Evolutionary conservation across 2,113 vertebrate species (phyloP).

Genomic region (Eonycteris spelaea): DNA sequence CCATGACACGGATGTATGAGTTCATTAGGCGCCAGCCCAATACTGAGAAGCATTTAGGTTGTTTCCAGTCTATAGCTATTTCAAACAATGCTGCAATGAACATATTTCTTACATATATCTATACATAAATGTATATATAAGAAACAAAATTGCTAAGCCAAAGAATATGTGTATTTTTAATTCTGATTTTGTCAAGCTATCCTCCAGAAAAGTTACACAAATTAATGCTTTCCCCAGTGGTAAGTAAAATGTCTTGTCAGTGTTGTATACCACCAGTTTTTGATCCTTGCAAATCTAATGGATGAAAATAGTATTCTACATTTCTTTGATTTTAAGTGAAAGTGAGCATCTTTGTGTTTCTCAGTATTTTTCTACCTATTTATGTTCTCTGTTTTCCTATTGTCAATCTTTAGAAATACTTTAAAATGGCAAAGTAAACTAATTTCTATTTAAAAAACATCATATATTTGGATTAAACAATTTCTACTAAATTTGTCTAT

Average conservation of each 20-base stretch:
- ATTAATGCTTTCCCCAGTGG: background rate
- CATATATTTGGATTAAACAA: constrained; percentile 18
- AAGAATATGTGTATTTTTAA: background rate
- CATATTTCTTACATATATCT: background rate
- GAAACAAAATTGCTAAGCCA: background rate
- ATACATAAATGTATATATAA: background rate
- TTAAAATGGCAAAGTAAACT: background rate
- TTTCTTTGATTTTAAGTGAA: constrained; percentile 14
- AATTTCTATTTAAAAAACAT: background rate
- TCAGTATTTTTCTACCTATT: background rate
- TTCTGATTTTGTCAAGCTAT: background rate
- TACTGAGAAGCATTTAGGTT: background rate
- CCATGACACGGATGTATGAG: background rate
- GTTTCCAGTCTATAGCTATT: background rate
- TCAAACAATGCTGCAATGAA: background rate
- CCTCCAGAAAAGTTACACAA: background rate
- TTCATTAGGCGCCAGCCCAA: background rate
- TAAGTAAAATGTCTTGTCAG: background rate
- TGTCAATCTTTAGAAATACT: constrained; percentile 5
- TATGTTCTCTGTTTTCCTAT: background rate
- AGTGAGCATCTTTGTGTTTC: background rate
- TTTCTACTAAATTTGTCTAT: background rate
- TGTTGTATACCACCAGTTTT: background rate
- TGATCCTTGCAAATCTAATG: background rate
- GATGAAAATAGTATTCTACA: background rate